A percentile compares a stretch with the other conserved stretches of the same genome.
These are phyloP conservation scores for Catostomus latipinnis DNA, from an alignment of 2,797 vertebrate genomes.

Conservation along the genomic window DNA sequence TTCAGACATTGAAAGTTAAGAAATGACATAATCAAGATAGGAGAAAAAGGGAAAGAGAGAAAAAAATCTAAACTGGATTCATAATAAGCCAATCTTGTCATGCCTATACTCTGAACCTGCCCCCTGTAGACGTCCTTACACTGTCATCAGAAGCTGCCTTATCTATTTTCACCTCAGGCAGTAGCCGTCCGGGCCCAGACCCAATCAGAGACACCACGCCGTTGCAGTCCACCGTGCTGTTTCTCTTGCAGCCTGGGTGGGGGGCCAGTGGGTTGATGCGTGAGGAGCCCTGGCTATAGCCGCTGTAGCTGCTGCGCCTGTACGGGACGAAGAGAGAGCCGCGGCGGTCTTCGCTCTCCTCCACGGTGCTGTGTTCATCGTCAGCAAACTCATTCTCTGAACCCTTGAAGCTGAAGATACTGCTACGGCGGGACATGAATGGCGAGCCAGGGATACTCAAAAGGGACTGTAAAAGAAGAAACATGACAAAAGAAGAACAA, in stretches of 20 bases:
- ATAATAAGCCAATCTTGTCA: slow-evolving; percentile 83
- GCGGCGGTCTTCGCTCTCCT: slow-evolving; percentile 94
- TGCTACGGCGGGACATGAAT: slow-evolving; percentile 95
- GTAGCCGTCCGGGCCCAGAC: slow-evolving; percentile 91
- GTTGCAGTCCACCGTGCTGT: slow-evolving; percentile 98
- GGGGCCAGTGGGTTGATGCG: slow-evolving; percentile 91
- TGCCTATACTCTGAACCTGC: slow-evolving; percentile 86
- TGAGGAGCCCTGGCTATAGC: slow-evolving; percentile 95
- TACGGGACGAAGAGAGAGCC: slow-evolving; percentile 97
- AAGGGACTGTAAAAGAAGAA: slow-evolving; percentile 81
- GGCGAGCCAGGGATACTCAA: slow-evolving; percentile 98
- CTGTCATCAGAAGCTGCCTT: slow-evolving; percentile 90
- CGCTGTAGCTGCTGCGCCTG: slow-evolving; percentile 95
- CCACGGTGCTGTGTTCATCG: slow-evolving; percentile 97
- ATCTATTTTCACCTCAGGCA: slow-evolving; percentile 99
- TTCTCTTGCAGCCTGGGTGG: slow-evolving; percentile 85
- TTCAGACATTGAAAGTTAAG: not conserved
- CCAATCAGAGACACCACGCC: slow-evolving; percentile 98
- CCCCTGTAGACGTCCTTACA: slow-evolving; percentile 82
- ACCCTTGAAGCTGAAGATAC: slow-evolving; percentile 96
- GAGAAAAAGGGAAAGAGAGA: slow-evolving; percentile 65
- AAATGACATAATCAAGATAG: slow-evolving; percentile 57
- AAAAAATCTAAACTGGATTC: slow-evolving; percentile 62
- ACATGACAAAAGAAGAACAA: not conserved
- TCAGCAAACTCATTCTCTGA: slow-evolving; percentile 98